These are phyloP conservation scores for Leptinotarsa defecta DNA, from an alignment of 1,140 invertebrate species.

Conservation along the genomic window DNA sequence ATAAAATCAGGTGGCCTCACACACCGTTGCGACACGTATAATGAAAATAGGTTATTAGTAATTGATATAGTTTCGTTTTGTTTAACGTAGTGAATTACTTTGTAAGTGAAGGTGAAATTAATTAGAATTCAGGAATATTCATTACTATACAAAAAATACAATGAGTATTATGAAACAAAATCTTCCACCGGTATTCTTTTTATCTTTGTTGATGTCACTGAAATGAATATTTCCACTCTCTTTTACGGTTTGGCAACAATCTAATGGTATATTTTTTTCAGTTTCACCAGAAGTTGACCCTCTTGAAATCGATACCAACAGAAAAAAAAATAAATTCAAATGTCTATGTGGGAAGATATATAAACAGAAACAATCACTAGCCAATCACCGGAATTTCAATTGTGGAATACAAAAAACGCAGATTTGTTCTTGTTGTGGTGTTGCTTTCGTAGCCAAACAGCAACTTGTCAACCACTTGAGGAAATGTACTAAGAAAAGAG, in stretches of 20 bases:
- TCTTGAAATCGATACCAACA: background rate
- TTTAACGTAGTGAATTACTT: too few relatives aligned
- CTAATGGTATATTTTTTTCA: background rate
- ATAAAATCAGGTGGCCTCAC: too few relatives aligned
- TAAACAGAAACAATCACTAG: slow-evolving; percentile 12
- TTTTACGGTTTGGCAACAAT: background rate
- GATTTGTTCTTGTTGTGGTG: background rate
- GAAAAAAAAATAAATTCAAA: background rate
- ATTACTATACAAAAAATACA: too few relatives aligned
- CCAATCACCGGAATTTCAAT: slow-evolving; percentile 7
- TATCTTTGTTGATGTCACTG: too few relatives aligned
- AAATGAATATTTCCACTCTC: too few relatives aligned
- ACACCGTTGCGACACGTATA: too few relatives aligned
- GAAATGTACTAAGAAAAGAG: background rate
- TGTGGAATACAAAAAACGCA: slow-evolving; percentile 2
- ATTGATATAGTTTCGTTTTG: too few relatives aligned
- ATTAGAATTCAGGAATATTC: too few relatives aligned
- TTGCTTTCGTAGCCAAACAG: background rate
- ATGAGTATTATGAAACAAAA: too few relatives aligned
- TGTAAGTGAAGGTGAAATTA: too few relatives aligned
- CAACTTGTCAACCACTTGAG: background rate
- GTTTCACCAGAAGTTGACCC: background rate
- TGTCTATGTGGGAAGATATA: slow-evolving; percentile 5
- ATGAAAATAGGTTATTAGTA: too few relatives aligned
- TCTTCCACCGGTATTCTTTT: too few relatives aligned